phyloP scores from a whole-genome alignment of 2,797 vertebrate genomes.

The Falco columbarius region DNA sequence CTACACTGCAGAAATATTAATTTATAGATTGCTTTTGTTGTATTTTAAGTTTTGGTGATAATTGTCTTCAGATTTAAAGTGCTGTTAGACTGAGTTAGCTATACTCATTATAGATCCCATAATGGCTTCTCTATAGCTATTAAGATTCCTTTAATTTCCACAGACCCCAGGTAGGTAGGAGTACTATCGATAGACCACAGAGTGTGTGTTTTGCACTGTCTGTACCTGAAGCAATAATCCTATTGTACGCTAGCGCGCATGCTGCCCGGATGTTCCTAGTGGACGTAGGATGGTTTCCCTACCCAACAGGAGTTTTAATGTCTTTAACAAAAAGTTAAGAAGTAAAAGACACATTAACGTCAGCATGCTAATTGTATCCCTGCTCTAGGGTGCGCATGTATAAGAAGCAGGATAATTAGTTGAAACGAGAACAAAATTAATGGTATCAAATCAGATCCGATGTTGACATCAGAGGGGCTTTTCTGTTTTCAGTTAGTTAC shows the following conservation, averaged over 20 bases:
- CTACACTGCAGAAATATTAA: slow-evolving; percentile 69
- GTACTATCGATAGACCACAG: slow-evolving; percentile 57
- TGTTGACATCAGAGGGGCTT: slow-evolving; percentile 11
- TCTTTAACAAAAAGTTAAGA: background rate
- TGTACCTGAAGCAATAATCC: slow-evolving; percentile 88
- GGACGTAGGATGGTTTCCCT: slow-evolving; percentile 67
- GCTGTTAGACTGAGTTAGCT: slow-evolving; percentile 71
- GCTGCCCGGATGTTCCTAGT: slow-evolving; percentile 71
- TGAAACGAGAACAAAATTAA: slow-evolving; percentile 36
- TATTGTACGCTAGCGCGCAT: slow-evolving; percentile 72
- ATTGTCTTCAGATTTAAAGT: slow-evolving; percentile 76
- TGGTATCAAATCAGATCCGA: slow-evolving; percentile 22
- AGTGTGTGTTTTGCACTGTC: slow-evolving; percentile 70
- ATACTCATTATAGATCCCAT: slow-evolving; percentile 59
- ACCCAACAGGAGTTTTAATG: slow-evolving; percentile 42
- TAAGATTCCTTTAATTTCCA: slow-evolving; percentile 74
- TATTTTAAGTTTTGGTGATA: slow-evolving; percentile 75
- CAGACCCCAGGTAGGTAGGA: slow-evolving; percentile 62
- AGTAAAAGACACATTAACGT: slow-evolving; percentile 29
- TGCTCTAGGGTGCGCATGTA: slow-evolving; percentile 4
- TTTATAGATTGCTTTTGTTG: slow-evolving; percentile 72
- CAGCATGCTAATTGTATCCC: slow-evolving; percentile 67
- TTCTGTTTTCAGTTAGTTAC: slow-evolving; percentile 59
- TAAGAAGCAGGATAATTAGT: slow-evolving; percentile 27
- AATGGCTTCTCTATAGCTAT: slow-evolving; percentile 65